Evolutionary conservation across 2,888 invertebrate genomes (phyloP).

Genomic region (Oligia fasciuncula): DNA sequence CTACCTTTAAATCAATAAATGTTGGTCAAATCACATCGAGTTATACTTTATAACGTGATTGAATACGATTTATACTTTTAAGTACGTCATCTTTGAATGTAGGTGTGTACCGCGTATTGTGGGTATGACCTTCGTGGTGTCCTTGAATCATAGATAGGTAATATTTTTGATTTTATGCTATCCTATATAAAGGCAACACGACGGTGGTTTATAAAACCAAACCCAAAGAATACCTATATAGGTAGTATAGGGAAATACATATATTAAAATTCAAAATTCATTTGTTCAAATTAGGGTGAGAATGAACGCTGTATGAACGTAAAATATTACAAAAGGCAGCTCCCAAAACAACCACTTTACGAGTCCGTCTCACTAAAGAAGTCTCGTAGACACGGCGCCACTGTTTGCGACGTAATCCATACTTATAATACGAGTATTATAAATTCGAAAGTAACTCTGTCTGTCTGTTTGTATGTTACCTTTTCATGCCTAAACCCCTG

Average conservation of each 20-base stretch:
- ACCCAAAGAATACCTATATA: not conserved
- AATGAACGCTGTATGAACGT: conserved; percentile 2
- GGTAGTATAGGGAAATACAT: not conserved
- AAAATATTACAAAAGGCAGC: conserved; percentile 9
- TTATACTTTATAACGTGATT: conserved; percentile 16
- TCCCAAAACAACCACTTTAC: not conserved
- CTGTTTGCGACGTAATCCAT: too few species aligned
- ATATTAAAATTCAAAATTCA: not conserved
- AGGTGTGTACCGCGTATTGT: conserved; percentile 1
- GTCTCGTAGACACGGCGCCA: not conserved
- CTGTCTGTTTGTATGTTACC: too few species aligned
- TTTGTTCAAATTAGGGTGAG: conserved; percentile 9
- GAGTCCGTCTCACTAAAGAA: not conserved
- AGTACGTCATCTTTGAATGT: not conserved
- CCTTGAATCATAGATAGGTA: conserved; percentile 1
- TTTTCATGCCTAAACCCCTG: too few species aligned
- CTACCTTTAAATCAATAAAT: conserved; percentile 68
- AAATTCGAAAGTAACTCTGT: too few species aligned
- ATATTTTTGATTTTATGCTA: not conserved
- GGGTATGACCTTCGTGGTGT: not conserved
- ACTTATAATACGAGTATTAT: too few species aligned
- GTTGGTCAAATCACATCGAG: conserved; percentile 32
- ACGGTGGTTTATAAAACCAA: not conserved
- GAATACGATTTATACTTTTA: conserved; percentile 5
- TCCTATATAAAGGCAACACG: not conserved